Conservation (phyloP, 2,888 invertebrate species). For the Trachelus iudaicus region DNA sequence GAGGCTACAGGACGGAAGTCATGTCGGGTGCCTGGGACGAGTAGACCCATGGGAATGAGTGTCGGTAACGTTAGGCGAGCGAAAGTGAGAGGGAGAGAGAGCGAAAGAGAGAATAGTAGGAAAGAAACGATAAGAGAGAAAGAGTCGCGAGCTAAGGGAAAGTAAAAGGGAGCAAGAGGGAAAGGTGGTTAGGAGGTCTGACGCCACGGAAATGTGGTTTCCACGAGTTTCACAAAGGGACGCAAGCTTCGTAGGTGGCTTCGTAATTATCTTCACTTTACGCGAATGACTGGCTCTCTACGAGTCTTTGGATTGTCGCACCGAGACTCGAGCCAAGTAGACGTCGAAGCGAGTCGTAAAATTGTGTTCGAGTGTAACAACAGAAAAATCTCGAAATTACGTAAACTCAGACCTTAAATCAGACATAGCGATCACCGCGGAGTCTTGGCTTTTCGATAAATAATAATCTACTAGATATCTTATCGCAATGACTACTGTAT, state of each 20-base stretch:
- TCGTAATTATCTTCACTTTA: background rate
- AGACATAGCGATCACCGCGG: background rate
- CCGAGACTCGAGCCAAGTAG: background rate
- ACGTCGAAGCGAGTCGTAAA: background rate
- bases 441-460: background rate
- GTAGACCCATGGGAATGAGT: background rate
- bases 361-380: background rate
- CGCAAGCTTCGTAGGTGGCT: background rate
- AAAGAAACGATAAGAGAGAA: background rate
- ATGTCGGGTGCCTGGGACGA: background rate
- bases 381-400: background rate
- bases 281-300: background rate
- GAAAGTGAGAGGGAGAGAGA: constrained; percentile 2
- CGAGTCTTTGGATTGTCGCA: background rate
- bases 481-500: background rate
- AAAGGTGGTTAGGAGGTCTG: constrained; percentile 1
- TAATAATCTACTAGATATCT: background rate
- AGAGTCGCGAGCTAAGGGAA: background rate
- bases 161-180: constrained; percentile 12
- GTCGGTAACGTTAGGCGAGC: background rate
- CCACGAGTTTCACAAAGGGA: background rate
- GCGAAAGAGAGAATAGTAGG: constrained; percentile 11
- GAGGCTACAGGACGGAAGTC: background rate
- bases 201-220: background rate
- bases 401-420: background rate